phyloP scores from a whole-genome alignment of 2,888 invertebrate species.

The Bedellia somnulentella region DNA sequence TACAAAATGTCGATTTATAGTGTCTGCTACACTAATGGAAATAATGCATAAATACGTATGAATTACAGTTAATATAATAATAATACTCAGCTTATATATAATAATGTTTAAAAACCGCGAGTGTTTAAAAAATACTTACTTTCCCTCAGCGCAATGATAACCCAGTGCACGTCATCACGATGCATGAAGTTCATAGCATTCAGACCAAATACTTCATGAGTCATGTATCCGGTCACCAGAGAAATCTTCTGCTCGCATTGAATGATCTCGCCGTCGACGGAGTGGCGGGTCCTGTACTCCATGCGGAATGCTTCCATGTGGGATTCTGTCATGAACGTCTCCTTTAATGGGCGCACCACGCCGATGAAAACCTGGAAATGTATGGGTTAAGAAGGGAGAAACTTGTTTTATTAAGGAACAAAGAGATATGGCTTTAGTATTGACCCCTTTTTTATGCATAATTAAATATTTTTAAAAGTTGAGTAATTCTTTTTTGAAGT shows the following conservation, averaged over 20 bases:
- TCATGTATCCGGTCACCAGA: conserved; percentile 86
- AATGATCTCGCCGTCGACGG: conserved; percentile 84
- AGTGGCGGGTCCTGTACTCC: conserved; percentile 87
- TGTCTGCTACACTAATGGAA: too few species aligned
- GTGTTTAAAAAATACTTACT: conserved; percentile 33
- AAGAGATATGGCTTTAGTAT: too few species aligned
- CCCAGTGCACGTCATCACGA: conserved; percentile 83
- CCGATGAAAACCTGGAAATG: conserved; percentile 63
- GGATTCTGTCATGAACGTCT: conserved; percentile 55
- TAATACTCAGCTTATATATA: neutral
- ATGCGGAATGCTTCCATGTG: conserved; percentile 54
- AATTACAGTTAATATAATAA: neutral
- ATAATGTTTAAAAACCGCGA: too few species aligned
- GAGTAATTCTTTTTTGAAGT: too few species aligned
- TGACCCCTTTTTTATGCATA: too few species aligned
- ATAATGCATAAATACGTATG: too few species aligned
- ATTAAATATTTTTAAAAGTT: too few species aligned
- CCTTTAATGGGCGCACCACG: conserved; percentile 66
- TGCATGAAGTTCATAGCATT: conserved; percentile 90
- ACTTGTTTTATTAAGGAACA: conserved; percentile 3
- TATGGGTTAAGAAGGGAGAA: conserved; percentile 6
- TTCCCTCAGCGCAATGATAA: conserved; percentile 80
- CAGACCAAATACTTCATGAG: conserved; percentile 80
- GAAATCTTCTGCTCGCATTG: conserved; percentile 88
- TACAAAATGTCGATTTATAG: too few species aligned